Evolutionary conservation across 2,113 vertebrate genomes (phyloP).

Genomic region (Alethe diademata): DNA sequence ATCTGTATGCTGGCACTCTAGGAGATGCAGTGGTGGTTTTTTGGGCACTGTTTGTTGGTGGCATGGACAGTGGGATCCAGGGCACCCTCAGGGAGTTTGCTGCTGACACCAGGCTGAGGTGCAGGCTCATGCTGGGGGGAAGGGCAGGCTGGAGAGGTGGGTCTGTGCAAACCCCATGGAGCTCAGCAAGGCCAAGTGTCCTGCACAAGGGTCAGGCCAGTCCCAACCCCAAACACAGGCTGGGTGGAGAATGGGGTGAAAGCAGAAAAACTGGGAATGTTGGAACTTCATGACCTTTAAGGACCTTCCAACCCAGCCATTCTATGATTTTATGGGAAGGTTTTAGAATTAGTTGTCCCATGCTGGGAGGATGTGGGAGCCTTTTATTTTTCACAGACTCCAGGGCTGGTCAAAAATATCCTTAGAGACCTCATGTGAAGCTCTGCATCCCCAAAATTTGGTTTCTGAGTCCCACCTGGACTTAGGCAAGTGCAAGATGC

Average conservation of each 20-base stretch:
- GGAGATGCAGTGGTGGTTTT: background rate
- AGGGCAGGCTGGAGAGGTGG: background rate
- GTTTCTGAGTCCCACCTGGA: background rate
- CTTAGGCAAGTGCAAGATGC: background rate
- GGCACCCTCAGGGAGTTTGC: background rate
- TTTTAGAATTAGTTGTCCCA: background rate
- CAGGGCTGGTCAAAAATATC: background rate
- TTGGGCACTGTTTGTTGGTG: background rate
- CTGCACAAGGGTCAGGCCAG: background rate
- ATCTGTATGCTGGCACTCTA: accelerated
- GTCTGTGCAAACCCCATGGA: background rate
- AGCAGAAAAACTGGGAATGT: background rate
- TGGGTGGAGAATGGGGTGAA: background rate
- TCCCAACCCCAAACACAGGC: background rate
- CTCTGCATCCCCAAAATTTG: accelerated
- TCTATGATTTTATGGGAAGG: background rate
- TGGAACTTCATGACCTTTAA: background rate
- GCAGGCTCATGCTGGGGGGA: background rate
- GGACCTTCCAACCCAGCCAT: background rate
- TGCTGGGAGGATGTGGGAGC: background rate
- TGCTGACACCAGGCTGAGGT: background rate
- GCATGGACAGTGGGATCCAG: background rate
- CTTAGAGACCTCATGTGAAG: background rate
- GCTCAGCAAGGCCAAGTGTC: background rate
- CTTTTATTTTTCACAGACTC: background rate